Evolutionary conservation across 1,140 invertebrate genomes (phyloP).

Genomic region (Acyrthosiphon pisum): DNA sequence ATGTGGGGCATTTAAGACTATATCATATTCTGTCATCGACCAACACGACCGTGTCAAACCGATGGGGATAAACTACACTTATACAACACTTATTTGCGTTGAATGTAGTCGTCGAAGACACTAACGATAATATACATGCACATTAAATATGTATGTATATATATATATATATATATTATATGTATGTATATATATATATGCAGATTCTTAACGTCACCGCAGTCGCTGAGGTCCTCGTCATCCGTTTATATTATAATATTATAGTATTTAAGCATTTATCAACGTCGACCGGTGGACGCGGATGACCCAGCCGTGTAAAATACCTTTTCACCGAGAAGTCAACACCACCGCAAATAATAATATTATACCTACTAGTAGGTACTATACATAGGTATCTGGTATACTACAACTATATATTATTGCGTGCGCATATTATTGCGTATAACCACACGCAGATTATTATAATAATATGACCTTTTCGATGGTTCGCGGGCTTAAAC

Average conservation of each 20-base stretch:
- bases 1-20: not conserved
- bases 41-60: not conserved
- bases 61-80: too few relatives aligned
- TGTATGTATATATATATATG: too few relatives aligned
- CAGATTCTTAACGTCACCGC: not conserved
- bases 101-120: not conserved
- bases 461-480: not conserved
- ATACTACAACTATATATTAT: not conserved
- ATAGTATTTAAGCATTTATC: constrained; percentile 49
- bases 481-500: not conserved
- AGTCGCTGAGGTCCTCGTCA: not conserved
- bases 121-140: not conserved
- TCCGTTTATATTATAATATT: not conserved
- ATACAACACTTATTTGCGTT: not conserved
- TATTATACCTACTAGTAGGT: not conserved
- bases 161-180: not conserved
- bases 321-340: not conserved
- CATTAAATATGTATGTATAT: not conserved
- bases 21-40: not conserved
- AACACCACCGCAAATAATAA: not conserved
- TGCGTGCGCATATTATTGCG: not conserved
- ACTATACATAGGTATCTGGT: not conserved
- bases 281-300: constrained; percentile 21
- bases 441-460: not conserved
- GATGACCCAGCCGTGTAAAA: not conserved